A percentile compares a stretch with the other conserved stretches of the same genome.
These are phyloP conservation scores for Dromaius novaehollandiae DNA, from an alignment of 2,113 vertebrate species.

Conservation along the genomic window DNA sequence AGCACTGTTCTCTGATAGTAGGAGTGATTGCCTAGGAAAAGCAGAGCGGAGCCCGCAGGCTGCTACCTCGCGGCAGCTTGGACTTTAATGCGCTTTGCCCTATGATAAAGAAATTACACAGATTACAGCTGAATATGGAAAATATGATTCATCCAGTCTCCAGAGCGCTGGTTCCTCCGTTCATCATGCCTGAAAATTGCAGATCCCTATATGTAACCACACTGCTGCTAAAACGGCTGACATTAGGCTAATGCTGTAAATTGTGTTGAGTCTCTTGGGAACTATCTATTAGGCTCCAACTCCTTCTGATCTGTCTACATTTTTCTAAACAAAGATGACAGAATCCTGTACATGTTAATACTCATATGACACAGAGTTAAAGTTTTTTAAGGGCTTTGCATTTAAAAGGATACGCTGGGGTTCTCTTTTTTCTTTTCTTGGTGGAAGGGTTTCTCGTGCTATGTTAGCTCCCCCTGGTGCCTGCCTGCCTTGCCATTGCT, in stretches of 20 bases:
- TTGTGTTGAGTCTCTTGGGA: neutral
- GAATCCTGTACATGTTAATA: neutral
- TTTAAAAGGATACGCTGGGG: neutral
- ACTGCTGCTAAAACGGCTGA: neutral
- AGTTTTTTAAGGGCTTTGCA: neutral
- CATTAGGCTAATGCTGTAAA: neutral
- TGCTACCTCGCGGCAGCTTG: neutral
- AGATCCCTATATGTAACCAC: rapidly evolving
- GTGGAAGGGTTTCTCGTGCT: rapidly evolving
- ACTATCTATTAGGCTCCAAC: neutral
- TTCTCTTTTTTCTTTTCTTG: neutral
- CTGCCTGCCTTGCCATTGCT: rapidly evolving
- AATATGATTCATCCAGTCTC: neutral
- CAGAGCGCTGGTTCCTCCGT: neutral
- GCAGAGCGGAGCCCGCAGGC: neutral
- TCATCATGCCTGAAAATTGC: neutral
- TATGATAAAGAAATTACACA: neutral
- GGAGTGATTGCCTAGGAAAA: neutral
- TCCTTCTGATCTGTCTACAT: neutral
- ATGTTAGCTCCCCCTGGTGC: neutral
- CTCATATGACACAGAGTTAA: rapidly evolving
- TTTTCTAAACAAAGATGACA: neutral
- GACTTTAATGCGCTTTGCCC: neutral
- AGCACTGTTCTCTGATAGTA: neutral
- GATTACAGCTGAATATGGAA: neutral